Conservation (phyloP, 1,140 invertebrate species). For the Drosophila lacertosa region DNA sequence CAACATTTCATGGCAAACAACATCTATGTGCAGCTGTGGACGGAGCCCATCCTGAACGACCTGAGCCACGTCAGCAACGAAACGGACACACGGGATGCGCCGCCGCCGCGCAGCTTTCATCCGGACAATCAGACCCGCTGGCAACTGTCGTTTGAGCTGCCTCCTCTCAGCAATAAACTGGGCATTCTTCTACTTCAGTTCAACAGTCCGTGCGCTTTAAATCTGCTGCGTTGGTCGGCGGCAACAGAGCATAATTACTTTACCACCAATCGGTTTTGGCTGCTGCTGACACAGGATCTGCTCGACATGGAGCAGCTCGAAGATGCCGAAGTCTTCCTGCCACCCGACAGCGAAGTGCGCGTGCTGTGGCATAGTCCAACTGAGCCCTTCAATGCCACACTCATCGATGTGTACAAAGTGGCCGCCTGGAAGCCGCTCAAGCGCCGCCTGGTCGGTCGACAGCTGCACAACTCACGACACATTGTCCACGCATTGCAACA, state of each 20-base stretch:
- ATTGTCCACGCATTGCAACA: conserved; percentile 49
- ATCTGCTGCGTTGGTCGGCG: conserved; percentile 71
- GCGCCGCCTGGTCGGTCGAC: conserved; percentile 28
- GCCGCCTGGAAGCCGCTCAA: conserved; percentile 58
- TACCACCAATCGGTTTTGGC: conserved; percentile 77
- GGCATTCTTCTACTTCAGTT: conserved; percentile 68
- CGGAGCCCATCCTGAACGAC: conserved; percentile 55
- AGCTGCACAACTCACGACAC: conserved; percentile 41
- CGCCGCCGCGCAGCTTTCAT: conserved; percentile 64
- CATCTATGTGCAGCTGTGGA: conserved; percentile 73
- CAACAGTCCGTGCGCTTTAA: conserved; percentile 59
- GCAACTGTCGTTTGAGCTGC: conserved; percentile 55
- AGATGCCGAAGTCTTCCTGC: conserved; percentile 70
- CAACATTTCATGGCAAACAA: conserved; percentile 59
- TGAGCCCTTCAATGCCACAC: conserved; percentile 29
- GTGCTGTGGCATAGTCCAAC: conserved; percentile 34
- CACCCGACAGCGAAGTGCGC: conserved; percentile 71
- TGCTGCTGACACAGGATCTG: conserved; percentile 52
- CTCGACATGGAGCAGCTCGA: conserved; percentile 54
- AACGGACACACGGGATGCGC: conserved; percentile 38
- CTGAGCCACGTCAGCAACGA: conserved; percentile 36
- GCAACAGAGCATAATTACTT: conserved; percentile 76
- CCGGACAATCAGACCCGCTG: conserved; percentile 59
- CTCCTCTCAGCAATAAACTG: conserved; percentile 52
- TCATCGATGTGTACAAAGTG: conserved; percentile 74